phyloP scores from a whole-genome alignment of 2,113 vertebrate species.

The Sylvilagus bachmani region DNA sequence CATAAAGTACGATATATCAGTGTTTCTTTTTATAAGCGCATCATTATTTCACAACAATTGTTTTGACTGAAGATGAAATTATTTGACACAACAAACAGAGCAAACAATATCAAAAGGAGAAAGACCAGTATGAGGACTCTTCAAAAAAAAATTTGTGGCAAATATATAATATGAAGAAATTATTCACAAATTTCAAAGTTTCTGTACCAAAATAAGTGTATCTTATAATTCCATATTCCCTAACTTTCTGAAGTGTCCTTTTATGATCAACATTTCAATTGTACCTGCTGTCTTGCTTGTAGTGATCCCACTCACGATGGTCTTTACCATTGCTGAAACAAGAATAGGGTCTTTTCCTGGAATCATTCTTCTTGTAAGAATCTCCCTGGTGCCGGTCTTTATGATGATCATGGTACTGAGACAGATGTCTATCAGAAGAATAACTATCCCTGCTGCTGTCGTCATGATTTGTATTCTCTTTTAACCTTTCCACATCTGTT shows the following conservation, averaged over 20 bases:
- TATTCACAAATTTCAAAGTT: too few relatives aligned
- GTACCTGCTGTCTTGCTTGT: slow-evolving; percentile 93
- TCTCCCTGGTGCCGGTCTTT: slow-evolving; percentile 94
- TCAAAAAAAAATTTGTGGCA: too few relatives aligned
- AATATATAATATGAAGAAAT: too few relatives aligned
- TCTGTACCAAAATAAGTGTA: too few relatives aligned
- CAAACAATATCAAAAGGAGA: not conserved
- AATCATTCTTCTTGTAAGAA: slow-evolving; percentile 92
- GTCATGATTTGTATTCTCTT: slow-evolving; percentile 95
- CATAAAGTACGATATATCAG: not conserved
- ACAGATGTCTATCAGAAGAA: slow-evolving; percentile 95
- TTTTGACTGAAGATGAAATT: not conserved
- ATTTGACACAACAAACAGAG: not conserved
- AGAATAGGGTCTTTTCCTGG: slow-evolving; percentile 95
- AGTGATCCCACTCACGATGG: slow-evolving; percentile 96
- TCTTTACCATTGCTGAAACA: slow-evolving; percentile 98
- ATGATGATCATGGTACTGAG: slow-evolving; percentile 93
- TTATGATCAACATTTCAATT: not conserved
- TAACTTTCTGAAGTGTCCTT: too few relatives aligned
- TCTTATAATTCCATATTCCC: too few relatives aligned
- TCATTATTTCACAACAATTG: not conserved
- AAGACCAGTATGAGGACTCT: not conserved
- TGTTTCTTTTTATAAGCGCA: slow-evolving; percentile 36
- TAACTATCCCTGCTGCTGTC: slow-evolving; percentile 99
- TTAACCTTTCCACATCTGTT: slow-evolving; percentile 95